Conservation (phyloP, 2,113 vertebrate species). For the Tinamus guttatus region DNA sequence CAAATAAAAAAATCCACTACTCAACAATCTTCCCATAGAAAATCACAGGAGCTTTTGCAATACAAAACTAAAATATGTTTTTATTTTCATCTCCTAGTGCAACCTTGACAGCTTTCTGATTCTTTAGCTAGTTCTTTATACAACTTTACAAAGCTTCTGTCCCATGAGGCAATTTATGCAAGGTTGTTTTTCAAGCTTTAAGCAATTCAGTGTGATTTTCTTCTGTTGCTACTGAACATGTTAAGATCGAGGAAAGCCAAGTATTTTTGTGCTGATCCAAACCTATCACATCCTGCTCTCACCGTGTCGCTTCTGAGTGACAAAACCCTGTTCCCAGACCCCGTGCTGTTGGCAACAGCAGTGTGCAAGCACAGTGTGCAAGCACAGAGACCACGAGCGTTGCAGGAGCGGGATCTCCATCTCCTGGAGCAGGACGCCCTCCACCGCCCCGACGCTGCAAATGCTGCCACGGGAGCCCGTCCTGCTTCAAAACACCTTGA, state of each 20-base stretch:
- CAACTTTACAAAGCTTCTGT: neutral
- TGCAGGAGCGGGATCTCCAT: neutral
- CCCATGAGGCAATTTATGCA: neutral
- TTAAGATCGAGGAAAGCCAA: neutral
- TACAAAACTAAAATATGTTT: neutral
- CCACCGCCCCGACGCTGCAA: neutral
- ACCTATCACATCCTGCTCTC: neutral
- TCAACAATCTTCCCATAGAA: accelerated
- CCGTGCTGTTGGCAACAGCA: neutral
- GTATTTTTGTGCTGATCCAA: neutral
- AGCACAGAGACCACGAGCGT: no score
- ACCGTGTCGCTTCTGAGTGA: neutral
- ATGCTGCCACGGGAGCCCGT: no score
- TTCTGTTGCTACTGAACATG: neutral
- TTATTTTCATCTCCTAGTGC: neutral
- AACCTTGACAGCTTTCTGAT: accelerated
- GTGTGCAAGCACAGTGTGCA: no score
- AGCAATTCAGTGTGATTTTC: neutral
- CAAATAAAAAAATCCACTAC: neutral
- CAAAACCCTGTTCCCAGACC: neutral
- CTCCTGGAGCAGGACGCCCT: neutral
- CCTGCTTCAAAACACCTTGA: no score
- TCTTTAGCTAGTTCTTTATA: neutral
- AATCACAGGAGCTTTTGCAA: neutral
- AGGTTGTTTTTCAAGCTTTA: neutral